A percentile compares a stretch with the other conserved stretches of the same genome.
Conservation (phyloP, 2,797 vertebrate genomes). For the Triplophysa bombifrons region DNA sequence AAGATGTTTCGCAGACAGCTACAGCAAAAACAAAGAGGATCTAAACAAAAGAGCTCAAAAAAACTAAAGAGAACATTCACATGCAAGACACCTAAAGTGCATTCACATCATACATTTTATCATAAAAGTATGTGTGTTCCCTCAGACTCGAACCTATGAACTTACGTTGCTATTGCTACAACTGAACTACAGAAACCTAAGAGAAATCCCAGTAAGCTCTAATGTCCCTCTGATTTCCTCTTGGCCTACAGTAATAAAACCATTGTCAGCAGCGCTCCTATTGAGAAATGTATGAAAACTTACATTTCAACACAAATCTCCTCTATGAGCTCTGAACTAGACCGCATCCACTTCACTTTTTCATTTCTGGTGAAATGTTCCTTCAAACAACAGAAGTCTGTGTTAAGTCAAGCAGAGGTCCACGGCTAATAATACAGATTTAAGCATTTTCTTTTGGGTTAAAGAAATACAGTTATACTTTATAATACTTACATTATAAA, state of each 20-base stretch:
- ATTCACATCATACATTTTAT: no score
- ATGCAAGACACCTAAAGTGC: no score
- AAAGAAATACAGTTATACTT: no score
- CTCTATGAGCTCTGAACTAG: background rate
- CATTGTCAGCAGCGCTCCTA: conserved; percentile 37
- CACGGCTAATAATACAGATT: no score
- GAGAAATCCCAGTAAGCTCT: conserved; percentile 5
- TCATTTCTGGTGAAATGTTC: background rate
- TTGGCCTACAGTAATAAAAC: conserved; percentile 14
- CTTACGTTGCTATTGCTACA: background rate
- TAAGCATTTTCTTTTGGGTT: no score
- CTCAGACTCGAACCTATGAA: no score
- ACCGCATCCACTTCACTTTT: background rate
- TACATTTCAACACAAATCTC: background rate
- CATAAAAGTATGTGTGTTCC: no score
- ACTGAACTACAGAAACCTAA: background rate
- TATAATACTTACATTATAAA: no score
- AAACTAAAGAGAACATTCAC: no score
- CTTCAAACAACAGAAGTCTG: background rate
- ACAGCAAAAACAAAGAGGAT: background rate
- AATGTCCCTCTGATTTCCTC: conserved; percentile 7
- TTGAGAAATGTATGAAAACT: conserved; percentile 41
- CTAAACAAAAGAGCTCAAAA: background rate
- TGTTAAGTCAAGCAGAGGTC: no score
- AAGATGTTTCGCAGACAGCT: background rate